Conservation (phyloP, 2,113 vertebrate species). For the Clupea harengus region DNA sequence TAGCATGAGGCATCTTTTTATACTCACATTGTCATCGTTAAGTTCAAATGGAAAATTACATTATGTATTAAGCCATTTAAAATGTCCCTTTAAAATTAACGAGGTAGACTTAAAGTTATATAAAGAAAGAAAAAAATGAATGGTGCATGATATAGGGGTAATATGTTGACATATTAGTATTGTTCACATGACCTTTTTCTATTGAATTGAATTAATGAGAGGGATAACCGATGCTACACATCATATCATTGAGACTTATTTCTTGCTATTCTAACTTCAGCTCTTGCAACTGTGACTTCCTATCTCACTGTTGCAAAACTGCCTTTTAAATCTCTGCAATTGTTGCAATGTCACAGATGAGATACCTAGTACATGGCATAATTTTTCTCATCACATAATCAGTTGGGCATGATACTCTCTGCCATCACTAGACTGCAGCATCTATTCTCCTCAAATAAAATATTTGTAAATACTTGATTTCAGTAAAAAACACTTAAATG, state of each 20-base stretch:
- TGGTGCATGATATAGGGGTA: not conserved
- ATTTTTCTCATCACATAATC: not conserved
- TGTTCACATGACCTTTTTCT: not conserved
- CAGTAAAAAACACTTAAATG: not conserved
- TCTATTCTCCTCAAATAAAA: slow-evolving; percentile 46
- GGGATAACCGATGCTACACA: no score
- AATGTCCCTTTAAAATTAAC: not conserved
- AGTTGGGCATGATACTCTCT: not conserved
- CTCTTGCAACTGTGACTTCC: no score
- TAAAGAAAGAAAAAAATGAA: not conserved
- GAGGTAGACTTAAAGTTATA: not conserved
- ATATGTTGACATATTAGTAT: not conserved
- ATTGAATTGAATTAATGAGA: no score
- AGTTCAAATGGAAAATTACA: not conserved
- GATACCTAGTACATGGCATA: not conserved
- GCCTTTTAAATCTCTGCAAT: no score
- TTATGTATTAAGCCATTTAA: not conserved
- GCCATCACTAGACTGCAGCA: not conserved
- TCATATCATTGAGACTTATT: no score
- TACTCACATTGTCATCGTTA: not conserved
- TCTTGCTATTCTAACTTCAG: no score
- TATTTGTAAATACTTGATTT: slow-evolving; percentile 53
- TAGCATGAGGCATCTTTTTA: not conserved
- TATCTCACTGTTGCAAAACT: no score
- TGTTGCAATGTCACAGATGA: no score